Conservation (phyloP, 2,113 vertebrate genomes). For the Xiphophorus couchianus region DNA sequence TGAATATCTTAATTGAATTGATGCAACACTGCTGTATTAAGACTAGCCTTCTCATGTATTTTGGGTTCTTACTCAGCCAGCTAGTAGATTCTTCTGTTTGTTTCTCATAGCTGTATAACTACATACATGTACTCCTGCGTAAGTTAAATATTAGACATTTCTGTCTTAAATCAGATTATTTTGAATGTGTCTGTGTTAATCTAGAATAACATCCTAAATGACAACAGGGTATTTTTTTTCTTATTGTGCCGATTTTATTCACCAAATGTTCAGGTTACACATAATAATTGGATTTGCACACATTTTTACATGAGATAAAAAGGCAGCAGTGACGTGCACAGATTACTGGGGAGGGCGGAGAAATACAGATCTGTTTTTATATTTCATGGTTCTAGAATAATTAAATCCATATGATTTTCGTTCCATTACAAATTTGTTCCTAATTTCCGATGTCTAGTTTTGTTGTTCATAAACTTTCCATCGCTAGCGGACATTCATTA, state of each 20-base stretch:
- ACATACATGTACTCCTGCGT: constrained; percentile 49
- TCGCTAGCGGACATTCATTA: not conserved
- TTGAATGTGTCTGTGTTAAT: constrained; percentile 7
- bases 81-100: constrained; percentile 12
- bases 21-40: constrained; percentile 33
- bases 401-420: not conserved
- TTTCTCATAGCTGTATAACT: constrained; percentile 35
- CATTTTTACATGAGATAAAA: not conserved
- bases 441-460: not conserved
- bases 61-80: constrained; percentile 15
- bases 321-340: constrained; percentile 23
- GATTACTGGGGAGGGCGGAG: not conserved
- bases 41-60: not conserved
- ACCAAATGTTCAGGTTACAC: constrained; percentile 13
- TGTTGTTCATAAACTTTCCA: not conserved
- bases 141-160: constrained; percentile 37
- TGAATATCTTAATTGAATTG: constrained; percentile 22
- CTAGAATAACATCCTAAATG: constrained; percentile 29
- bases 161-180: constrained; percentile 14
- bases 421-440: not conserved
- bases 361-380: not conserved
- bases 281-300: constrained; percentile 8
- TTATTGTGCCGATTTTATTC: constrained; percentile 50
- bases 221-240: constrained; percentile 55
- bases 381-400: not conserved